Base-by-base conservation (phyloP, 2,797 vertebrate species). In the Tenualosa ilisha region DNA sequence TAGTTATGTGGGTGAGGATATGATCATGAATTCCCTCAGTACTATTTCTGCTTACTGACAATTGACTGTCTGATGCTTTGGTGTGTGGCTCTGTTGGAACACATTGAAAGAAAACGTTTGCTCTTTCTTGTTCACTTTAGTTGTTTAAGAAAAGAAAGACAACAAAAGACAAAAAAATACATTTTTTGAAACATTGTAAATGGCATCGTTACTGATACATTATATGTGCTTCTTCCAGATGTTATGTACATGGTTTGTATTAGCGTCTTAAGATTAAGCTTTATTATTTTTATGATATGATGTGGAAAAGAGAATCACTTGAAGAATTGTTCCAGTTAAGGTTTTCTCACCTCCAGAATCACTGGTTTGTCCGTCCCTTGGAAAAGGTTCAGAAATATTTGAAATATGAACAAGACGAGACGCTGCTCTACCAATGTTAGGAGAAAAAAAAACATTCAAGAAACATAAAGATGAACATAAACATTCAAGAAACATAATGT, bases 131-230 rank as follows among this genome's bases (percentile, higher is more conserved):
- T 91, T 88, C 83, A 89, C 87, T 85, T 85, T 85, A 89, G 81
- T 86, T 90, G 61, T 93, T 89, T 86, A 24, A 81, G 75, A 83
- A 89, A 85, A 63, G 20, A 72, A 72, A 26, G 26, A 68, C 9
- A 68, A 51, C 50, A 51, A 51, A 51, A 43, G 26, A 22, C 9
- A 20, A 43, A 79, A 72, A 82, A 86, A 75, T 79, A 88, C 65
- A 75, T 94, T 94, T 92, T 93, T 92, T 88, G 84, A 91, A 92
- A 89, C 92, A 92, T 91, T 95, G 93, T 95, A 94, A 94, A 94
- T 92, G 88, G 84, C 92, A 93, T 93, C 84, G 81, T 75, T 53
- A 85, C 84, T 85, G 82, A 90, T 90, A 85, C 88, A 88, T 91
- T 89, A 87, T 92, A 87, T 87, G 91, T 93, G 91, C 92, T 93